These are phyloP conservation scores for Lithophane semibrunnea DNA, from an alignment of 2,888 invertebrate genomes.

Conservation along the genomic window DNA sequence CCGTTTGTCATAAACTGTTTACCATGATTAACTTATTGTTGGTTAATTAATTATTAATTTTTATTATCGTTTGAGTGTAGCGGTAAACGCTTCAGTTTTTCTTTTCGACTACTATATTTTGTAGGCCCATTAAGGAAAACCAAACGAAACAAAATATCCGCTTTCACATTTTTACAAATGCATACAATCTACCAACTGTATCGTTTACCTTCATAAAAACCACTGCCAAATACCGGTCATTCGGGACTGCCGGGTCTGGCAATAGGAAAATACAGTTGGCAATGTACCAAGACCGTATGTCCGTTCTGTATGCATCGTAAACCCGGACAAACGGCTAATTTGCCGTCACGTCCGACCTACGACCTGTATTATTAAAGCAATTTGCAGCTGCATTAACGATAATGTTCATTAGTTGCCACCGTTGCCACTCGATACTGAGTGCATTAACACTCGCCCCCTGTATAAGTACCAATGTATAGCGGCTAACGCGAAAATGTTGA, in stretches of 20 bases:
- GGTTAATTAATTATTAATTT: neutral
- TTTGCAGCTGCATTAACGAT: slow-evolving; percentile 62
- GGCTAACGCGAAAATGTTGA: slow-evolving; percentile 34
- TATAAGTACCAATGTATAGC: slow-evolving; percentile 23
- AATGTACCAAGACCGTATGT: slow-evolving; percentile 36
- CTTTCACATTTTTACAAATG: slow-evolving; percentile 18
- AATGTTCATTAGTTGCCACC: slow-evolving; percentile 63
- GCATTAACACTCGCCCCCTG: slow-evolving; percentile 44
- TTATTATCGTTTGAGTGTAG: neutral
- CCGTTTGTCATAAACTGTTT: neutral
- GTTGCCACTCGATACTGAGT: slow-evolving; percentile 43
- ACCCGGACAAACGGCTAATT: slow-evolving; percentile 46
- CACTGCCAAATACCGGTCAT: slow-evolving; percentile 39
- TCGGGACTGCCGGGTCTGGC: slow-evolving; percentile 26
- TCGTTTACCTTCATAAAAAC: slow-evolving; percentile 42
- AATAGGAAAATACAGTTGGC: slow-evolving; percentile 52
- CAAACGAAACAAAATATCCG: neutral
- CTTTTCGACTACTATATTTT: neutral
- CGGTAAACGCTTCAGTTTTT: neutral
- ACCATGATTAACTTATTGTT: neutral
- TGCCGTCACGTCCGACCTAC: slow-evolving; percentile 40
- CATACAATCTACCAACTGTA: slow-evolving; percentile 45
- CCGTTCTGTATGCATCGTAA: slow-evolving; percentile 50
- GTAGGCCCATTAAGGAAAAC: neutral
- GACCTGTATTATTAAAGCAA: slow-evolving; percentile 54